These are phyloP conservation scores for Congeria kusceri DNA, from an alignment of 2,888 invertebrate species.

Conservation along the genomic window DNA sequence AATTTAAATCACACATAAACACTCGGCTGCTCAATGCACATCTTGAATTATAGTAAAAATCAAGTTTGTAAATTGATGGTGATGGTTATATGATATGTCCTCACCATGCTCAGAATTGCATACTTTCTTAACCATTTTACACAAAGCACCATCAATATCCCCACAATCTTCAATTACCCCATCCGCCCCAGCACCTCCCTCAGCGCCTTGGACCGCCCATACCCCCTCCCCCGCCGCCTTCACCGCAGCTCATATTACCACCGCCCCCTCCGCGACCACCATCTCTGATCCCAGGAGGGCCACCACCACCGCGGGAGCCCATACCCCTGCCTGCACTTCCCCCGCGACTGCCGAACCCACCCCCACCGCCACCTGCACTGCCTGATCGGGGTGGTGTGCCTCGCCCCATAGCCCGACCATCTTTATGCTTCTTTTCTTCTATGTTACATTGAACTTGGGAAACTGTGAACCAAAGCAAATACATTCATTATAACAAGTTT, in stretches of 20 bases:
- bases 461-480: slow-evolving; percentile 87
- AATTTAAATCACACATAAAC: slow-evolving; percentile 35
- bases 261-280: slow-evolving; percentile 87
- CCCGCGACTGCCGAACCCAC: slow-evolving; percentile 71
- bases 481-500: slow-evolving; percentile 55
- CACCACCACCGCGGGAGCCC: slow-evolving; percentile 68
- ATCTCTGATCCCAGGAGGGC: slow-evolving; percentile 74
- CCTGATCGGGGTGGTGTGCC: slow-evolving; percentile 75
- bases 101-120: slow-evolving; percentile 77
- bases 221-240: slow-evolving; percentile 76
- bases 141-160: slow-evolving; percentile 61
- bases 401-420: slow-evolving; percentile 73
- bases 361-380: slow-evolving; percentile 72
- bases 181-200: slow-evolving; percentile 24
- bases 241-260: slow-evolving; percentile 83
- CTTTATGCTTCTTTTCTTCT: slow-evolving; percentile 91
- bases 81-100: slow-evolving; percentile 59
- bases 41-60: slow-evolving; percentile 12
- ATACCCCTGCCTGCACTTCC: slow-evolving; percentile 72
- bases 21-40: slow-evolving; percentile 18
- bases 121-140: slow-evolving; percentile 70
- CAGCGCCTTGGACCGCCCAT: slow-evolving; percentile 70
- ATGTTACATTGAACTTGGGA: slow-evolving; percentile 94
- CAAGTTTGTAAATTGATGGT: slow-evolving; percentile 32
- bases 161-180: slow-evolving; percentile 31